phyloP scores from a whole-genome alignment of 64 coral and sea anemone species.

The Dendronephthya gigantea region DNA sequence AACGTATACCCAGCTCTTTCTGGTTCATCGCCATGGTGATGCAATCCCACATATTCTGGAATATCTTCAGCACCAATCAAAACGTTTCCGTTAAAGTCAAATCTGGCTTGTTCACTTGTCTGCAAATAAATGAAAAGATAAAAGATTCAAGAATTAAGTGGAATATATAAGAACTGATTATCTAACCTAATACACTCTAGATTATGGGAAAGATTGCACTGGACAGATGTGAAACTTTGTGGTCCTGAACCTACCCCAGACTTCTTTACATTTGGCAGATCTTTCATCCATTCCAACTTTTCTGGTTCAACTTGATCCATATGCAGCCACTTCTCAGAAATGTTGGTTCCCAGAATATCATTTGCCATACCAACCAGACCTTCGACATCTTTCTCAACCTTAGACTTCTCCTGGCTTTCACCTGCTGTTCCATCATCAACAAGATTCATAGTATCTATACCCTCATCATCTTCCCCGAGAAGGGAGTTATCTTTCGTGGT shows the following conservation, averaged over 20 bases:
- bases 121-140: too few relatives aligned
- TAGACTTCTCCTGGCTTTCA: background rate
- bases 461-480: slow-evolving; percentile 41
- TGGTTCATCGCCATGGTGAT: slow-evolving; percentile 90
- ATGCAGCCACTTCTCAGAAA: slow-evolving; percentile 66
- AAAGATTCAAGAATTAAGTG: too few relatives aligned
- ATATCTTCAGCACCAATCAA: slow-evolving; percentile 45
- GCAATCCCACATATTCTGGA: slow-evolving; percentile 68
- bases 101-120: slow-evolving; percentile 62
- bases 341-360: slow-evolving; percentile 7
- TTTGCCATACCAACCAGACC: background rate
- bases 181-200: too few relatives aligned
- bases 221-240: too few relatives aligned
- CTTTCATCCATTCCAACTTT: slow-evolving; percentile 94
- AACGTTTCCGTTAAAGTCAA: slow-evolving; percentile 74
- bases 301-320: slow-evolving; percentile 77
- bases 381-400: background rate
- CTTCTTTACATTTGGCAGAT: slow-evolving; percentile 45
- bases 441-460: background rate
- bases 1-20: slow-evolving; percentile 72
- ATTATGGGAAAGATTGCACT: too few relatives aligned
- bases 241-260: background rate
- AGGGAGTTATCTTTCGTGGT: slow-evolving; percentile 7
- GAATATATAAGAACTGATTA: too few relatives aligned
- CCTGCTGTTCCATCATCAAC: background rate